Conservation (phyloP, 2,888 invertebrate genomes). For the Andrena haemorrhoa region DNA sequence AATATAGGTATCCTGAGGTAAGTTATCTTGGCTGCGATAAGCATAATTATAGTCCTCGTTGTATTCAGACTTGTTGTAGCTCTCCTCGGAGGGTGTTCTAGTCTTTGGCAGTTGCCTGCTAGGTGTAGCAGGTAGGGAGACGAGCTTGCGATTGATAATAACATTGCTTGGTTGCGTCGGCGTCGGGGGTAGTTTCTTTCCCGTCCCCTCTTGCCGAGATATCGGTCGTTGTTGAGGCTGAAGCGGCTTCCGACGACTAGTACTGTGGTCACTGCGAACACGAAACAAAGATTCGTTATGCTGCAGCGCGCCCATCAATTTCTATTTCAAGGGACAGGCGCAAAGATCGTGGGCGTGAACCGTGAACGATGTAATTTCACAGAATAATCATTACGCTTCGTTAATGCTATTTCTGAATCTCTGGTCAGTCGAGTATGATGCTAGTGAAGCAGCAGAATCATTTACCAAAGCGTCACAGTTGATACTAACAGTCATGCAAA, state of each 20-base stretch:
- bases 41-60: conserved; percentile 91
- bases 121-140: conserved; percentile 86
- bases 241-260: conserved; percentile 77
- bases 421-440: no score
- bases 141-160: conserved; percentile 78
- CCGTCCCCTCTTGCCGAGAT: conserved; percentile 81
- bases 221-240: conserved; percentile 79
- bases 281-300: not conserved
- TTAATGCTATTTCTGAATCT: not conserved
- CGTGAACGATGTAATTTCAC: not conserved
- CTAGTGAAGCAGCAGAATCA: no score
- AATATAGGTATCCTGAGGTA: conserved; percentile 82
- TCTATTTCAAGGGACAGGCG: not conserved
- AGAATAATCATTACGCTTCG: not conserved
- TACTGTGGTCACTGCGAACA: conserved; percentile 69
- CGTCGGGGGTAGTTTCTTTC: conserved; percentile 84
- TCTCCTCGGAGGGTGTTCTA: conserved; percentile 81
- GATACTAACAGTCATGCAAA: no score
- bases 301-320: not conserved
- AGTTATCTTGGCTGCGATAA: conserved; percentile 89
- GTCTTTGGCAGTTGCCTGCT: conserved; percentile 86
- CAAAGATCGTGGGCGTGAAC: not conserved
- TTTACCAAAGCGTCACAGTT: no score
- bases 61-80: conserved; percentile 86
- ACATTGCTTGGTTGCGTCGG: conserved; percentile 82